Evolutionary conservation across 2,113 vertebrate genomes (phyloP).

Genomic region (Pontoporia blainvillei): DNA sequence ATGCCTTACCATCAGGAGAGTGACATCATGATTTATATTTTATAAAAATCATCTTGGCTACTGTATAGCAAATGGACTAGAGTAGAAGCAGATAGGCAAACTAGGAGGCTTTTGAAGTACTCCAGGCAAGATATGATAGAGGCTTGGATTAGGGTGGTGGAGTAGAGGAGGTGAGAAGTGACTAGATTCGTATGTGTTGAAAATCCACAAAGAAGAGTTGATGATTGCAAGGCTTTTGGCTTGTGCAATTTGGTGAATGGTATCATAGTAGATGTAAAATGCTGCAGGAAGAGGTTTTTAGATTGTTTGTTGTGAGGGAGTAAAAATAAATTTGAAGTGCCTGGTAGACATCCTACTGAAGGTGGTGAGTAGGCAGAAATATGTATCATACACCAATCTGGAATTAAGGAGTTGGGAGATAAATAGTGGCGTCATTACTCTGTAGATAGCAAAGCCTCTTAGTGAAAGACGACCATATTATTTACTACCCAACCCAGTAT

Average conservation of each 20-base stretch:
- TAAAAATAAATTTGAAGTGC: not conserved
- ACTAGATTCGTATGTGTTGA: not conserved
- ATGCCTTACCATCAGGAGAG: not conserved
- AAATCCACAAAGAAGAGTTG: not conserved
- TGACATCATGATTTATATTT: not conserved
- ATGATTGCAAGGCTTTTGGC: not conserved
- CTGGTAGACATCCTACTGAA: not conserved
- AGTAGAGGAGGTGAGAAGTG: not conserved
- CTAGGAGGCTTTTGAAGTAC: not conserved
- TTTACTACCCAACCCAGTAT: not conserved
- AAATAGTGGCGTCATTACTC: not conserved
- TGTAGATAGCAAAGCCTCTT: not conserved
- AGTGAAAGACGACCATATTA: not conserved
- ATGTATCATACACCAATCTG: not conserved
- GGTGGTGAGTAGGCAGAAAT: not conserved
- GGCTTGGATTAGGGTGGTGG: not conserved
- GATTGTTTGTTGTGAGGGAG: not conserved
- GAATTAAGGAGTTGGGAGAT: not conserved
- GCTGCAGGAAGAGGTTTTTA: not conserved
- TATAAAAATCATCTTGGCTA: not conserved
- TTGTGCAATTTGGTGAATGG: not conserved
- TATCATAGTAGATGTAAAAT: not conserved
- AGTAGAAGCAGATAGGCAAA: not conserved
- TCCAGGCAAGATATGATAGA: not conserved
- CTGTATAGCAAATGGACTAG: not conserved